Evolutionary conservation across 2,113 vertebrate genomes (phyloP).

Genomic region (Hippopotamus amphibius): DNA sequence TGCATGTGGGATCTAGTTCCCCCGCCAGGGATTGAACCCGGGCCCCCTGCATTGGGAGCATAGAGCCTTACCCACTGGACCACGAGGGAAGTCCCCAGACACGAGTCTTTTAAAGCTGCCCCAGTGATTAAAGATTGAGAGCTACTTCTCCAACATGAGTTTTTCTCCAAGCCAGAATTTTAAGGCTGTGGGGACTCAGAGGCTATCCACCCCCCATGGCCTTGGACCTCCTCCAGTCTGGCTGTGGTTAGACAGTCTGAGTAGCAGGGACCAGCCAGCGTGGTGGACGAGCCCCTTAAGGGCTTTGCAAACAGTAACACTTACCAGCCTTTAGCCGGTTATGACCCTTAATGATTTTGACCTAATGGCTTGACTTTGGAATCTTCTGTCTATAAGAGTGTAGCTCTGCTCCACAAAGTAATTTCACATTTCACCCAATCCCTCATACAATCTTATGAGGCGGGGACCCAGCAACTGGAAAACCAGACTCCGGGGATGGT

Average conservation of each 20-base stretch:
- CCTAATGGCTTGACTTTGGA: not conserved
- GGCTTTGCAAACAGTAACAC: not conserved
- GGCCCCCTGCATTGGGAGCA: not conserved
- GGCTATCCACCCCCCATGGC: not conserved
- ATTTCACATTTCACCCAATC: not conserved
- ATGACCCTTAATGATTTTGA: not conserved
- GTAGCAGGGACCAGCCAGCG: not conserved
- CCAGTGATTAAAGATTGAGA: no score
- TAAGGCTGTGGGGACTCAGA: not conserved
- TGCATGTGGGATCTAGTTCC: not conserved
- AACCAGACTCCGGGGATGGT: not conserved
- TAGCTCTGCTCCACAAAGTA: not conserved
- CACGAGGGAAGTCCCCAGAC: not conserved
- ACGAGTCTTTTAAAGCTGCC: no score
- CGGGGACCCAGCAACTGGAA: not conserved
- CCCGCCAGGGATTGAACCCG: not conserved
- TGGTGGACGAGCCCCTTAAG: not conserved
- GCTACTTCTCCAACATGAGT: not conserved
- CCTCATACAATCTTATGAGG: not conserved
- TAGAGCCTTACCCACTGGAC: not conserved
- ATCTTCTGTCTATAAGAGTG: not conserved
- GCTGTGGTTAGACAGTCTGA: not conserved
- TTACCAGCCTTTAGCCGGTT: not conserved
- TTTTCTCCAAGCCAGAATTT: slow-evolving; percentile 17
- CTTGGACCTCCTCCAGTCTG: not conserved